These are phyloP conservation scores for Pilophorus perplexus DNA, from an alignment of 2,888 invertebrate species.

Conservation along the genomic window DNA sequence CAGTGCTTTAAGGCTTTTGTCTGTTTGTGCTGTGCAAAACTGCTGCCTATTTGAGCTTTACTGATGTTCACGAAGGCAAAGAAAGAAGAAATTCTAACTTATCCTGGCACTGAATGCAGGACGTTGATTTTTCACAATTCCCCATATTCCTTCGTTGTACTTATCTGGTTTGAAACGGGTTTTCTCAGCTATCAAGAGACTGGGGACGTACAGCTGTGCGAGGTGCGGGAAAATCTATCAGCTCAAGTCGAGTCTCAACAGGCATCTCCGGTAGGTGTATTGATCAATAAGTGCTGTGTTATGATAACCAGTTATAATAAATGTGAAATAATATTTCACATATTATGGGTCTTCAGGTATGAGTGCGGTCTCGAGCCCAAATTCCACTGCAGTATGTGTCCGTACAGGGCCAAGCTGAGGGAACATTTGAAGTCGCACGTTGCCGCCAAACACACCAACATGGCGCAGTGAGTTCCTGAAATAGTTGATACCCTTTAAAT, in stretches of 20 bases:
- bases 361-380: conserved; percentile 50
- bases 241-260: conserved; percentile 27
- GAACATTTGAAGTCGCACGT: conserved; percentile 50
- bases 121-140: no score
- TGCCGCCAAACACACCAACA: conserved; percentile 46
- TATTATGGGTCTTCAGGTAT: conserved; percentile 48
- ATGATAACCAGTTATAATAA: not conserved
- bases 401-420: conserved; percentile 53
- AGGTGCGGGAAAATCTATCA: conserved; percentile 18
- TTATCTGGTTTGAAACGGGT: no score
- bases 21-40: no score
- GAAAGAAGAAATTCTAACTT: no score
- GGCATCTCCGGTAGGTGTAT: conserved; percentile 1
- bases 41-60: no score
- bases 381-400: conserved; percentile 43
- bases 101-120: no score
- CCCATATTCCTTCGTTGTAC: no score
- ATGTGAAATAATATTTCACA: not conserved
- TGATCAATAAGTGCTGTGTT: not conserved
- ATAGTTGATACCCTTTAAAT: no score
- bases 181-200: not conserved
- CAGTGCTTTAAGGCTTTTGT: no score
- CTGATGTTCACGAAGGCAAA: no score
- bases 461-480: no score
- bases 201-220: conserved; percentile 8